phyloP scores from a whole-genome alignment of 2,113 vertebrate genomes.

The Pholis gunnellus region DNA sequence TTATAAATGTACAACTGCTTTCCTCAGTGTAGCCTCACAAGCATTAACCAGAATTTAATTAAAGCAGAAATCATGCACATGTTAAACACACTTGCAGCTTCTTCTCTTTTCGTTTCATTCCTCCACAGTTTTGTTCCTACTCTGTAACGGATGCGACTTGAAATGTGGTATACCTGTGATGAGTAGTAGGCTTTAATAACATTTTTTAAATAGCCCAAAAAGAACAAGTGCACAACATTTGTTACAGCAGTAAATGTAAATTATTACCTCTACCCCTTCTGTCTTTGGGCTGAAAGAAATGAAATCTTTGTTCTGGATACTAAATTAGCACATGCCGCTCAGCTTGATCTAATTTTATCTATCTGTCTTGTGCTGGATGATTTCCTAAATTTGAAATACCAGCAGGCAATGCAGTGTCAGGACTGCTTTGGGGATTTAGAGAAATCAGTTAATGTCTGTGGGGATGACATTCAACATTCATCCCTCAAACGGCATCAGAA shows the following conservation, averaged over 20 bases:
- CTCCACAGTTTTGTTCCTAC: no score
- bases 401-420: background rate
- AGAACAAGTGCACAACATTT: no score
- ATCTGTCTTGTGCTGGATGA: background rate
- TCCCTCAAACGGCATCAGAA: constrained; percentile 4
- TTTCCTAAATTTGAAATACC: constrained; percentile 11
- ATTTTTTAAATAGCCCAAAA: no score
- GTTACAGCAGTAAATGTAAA: no score
- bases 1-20: background rate
- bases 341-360: background rate
- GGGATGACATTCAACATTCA: constrained; percentile 20
- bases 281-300: background rate
- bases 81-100: no score
- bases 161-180: no score
- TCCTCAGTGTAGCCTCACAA: background rate
- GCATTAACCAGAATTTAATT: no score
- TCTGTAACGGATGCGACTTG: no score
- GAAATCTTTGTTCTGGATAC: background rate
- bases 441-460: background rate
- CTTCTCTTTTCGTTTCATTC: no score
- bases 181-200: no score
- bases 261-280: no score
- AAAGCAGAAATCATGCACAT: no score
- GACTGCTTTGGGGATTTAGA: constrained; percentile 5
- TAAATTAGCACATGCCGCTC: background rate